phyloP scores from a whole-genome alignment of 2,113 vertebrate genomes.

The Leuciscus idus region DNA sequence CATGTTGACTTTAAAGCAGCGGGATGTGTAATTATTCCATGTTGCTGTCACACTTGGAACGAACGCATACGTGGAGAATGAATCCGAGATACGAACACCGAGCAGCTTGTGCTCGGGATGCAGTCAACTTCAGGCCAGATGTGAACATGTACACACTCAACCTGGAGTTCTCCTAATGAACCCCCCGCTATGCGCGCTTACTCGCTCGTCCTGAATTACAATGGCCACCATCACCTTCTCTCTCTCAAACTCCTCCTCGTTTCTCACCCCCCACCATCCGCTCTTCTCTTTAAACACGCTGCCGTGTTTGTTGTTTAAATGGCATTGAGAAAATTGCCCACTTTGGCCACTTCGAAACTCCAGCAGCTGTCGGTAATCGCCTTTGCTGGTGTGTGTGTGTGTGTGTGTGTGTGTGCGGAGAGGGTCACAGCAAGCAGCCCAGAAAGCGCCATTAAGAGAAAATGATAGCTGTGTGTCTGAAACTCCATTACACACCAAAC shows the following conservation, averaged over 20 bases:
- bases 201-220: slow-evolving; percentile 34
- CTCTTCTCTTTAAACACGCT: slow-evolving; percentile 68
- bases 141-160: slow-evolving; percentile 37
- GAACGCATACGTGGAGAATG: not conserved
- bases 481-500: slow-evolving; percentile 81
- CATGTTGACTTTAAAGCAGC: not conserved
- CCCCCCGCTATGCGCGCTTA: not conserved
- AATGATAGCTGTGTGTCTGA: slow-evolving; percentile 82
- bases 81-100: slow-evolving; percentile 3
- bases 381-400: slow-evolving; percentile 39
- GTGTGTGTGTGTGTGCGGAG: slow-evolving; percentile 58
- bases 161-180: slow-evolving; percentile 38
- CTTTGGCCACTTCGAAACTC: slow-evolving; percentile 78
- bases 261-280: slow-evolving; percentile 27
- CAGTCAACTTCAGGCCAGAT: slow-evolving; percentile 31
- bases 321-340: slow-evolving; percentile 82
- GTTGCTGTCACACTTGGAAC: not conserved
- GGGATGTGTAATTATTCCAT: slow-evolving; percentile 19
- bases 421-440: slow-evolving; percentile 70
- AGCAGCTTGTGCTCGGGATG: slow-evolving; percentile 28
- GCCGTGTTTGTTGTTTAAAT: slow-evolving; percentile 81
- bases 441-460: slow-evolving; percentile 80
- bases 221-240: slow-evolving; percentile 34
- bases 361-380: slow-evolving; percentile 79
- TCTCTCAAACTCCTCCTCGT: slow-evolving; percentile 21